phyloP scores from a whole-genome alignment of 2,797 vertebrate genomes.

The Anguilla megastoma region DNA sequence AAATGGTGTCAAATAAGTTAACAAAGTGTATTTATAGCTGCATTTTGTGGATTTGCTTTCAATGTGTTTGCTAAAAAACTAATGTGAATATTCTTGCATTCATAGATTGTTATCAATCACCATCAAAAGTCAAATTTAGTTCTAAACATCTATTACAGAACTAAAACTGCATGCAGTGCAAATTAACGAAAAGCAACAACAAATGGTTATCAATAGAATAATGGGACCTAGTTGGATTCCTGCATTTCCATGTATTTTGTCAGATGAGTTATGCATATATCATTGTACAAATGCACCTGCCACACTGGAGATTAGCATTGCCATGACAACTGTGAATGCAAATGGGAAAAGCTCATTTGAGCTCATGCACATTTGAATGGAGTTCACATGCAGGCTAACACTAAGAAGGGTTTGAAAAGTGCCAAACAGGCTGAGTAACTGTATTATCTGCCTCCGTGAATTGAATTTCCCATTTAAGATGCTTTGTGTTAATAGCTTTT shows the following conservation, averaged over 20 bases:
- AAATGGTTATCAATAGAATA: not conserved
- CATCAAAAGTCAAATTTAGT: not conserved
- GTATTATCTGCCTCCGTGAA: not conserved
- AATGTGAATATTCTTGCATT: not conserved
- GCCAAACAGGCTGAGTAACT: not conserved
- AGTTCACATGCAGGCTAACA: not conserved
- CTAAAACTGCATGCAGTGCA: not conserved
- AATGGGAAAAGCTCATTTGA: constrained; percentile 14
- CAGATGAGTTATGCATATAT: constrained; percentile 23
- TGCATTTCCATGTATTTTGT: not conserved
- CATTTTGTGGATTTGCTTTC: not conserved
- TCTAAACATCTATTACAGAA: not conserved
- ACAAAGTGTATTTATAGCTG: not conserved
- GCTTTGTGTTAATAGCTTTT: not conserved
- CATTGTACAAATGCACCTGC: not conserved
- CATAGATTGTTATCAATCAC: not conserved
- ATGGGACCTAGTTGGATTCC: constrained; percentile 12
- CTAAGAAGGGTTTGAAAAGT: not conserved
- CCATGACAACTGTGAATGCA: constrained; percentile 32
- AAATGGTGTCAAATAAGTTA: not conserved
- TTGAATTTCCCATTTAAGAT: not conserved
- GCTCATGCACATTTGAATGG: not conserved
- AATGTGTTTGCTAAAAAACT: not conserved
- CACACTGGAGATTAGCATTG: constrained; percentile 29
- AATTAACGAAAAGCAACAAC: not conserved